Conservation (phyloP, 1,140 invertebrate species). For the Drosophila nigrodunni region DNA sequence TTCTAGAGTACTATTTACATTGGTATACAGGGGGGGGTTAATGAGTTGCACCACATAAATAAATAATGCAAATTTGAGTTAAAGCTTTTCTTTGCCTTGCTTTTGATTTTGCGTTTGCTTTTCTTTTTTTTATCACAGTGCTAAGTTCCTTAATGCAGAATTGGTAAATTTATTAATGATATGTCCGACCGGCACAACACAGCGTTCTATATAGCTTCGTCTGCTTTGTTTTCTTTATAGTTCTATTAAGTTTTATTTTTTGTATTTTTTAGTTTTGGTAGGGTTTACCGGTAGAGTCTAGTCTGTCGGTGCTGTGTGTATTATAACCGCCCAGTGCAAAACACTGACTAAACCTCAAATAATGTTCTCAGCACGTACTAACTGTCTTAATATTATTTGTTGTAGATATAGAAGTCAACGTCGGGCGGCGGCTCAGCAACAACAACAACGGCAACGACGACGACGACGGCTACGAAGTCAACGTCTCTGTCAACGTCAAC, state of each 20-base stretch:
- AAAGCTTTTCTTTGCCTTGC: not conserved
- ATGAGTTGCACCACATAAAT: conserved; percentile 55
- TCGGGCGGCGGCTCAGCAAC: conserved; percentile 39
- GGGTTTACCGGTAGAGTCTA: conserved; percentile 24
- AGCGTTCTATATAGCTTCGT: not conserved
- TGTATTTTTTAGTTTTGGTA: not conserved
- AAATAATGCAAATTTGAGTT: conserved; percentile 64
- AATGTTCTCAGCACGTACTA: conserved; percentile 84
- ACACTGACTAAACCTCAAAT: conserved; percentile 84
- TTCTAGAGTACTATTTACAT: conserved; percentile 7
- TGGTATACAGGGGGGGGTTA: conserved; percentile 18
- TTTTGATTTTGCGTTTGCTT: not conserved
- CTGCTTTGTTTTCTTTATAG: not conserved
- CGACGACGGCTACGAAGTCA: conserved; percentile 14
- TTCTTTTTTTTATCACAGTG: conserved; percentile 61
- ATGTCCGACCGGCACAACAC: conserved; percentile 31
- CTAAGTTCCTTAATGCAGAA: conserved; percentile 9
- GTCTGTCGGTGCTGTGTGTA: conserved; percentile 58
- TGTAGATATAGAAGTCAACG: conserved; percentile 82
- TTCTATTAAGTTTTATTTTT: not conserved
- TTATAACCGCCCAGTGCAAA: conserved; percentile 82
- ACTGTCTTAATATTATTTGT: conserved; percentile 84
- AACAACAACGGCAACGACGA: conserved; percentile 17
- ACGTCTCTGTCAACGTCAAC: conserved; percentile 37
- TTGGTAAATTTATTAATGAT: conserved; percentile 5